Evolutionary conservation across 2,113 vertebrate genomes (phyloP), one percentile per base, ranked within the genome.

Genomic region (Acinonyx jubatus): DNA sequence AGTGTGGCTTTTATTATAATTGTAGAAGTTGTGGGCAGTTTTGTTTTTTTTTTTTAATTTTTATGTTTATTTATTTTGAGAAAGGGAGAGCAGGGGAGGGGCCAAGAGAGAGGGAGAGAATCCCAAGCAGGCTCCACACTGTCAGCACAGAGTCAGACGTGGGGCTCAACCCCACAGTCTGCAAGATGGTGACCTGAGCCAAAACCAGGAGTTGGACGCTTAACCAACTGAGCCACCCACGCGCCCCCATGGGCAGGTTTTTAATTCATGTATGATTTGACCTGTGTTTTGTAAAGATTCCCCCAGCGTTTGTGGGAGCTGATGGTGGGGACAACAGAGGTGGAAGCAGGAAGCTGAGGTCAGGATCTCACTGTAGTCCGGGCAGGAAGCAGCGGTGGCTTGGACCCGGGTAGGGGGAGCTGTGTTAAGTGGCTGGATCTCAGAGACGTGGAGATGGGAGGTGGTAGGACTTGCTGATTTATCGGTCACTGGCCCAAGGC

Each of bases 271-370:
- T 29, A 12, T 48, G 45, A 48, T 68, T 48, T 85, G 69, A 65
- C 33, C 4, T 29, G 1, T 4, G 27, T 69, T 94, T 57, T 57
- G 23, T 61, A 23, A 80, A 23, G 71, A 41, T 23, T 23, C 5
- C 7, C 27, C 89, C 97, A 93, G 95, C 95, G 98, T 99, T 33
- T 98, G 97, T 96, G 94, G 95, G 98, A 98, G 98, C 95, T 98
- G 97, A 97, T 98, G 97, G 97, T 98, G 97, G 96, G 85, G 86
- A 96, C 95, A 87, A 74, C 90, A 98, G 96, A 50, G 63, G 98
- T 97, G 95, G 95, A 61, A 83, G 96, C 93, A 97, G 95, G 96
- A 96, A 97, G 95, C 97, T 95, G 94, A 97, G 76, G 97, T 81
- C 83, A 78, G 94, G 84, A 84, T 84, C 65, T 94, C 89, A 74